Base-by-base conservation (phyloP, 2,113 vertebrate genomes). In the Labrus mixtus region DNA sequence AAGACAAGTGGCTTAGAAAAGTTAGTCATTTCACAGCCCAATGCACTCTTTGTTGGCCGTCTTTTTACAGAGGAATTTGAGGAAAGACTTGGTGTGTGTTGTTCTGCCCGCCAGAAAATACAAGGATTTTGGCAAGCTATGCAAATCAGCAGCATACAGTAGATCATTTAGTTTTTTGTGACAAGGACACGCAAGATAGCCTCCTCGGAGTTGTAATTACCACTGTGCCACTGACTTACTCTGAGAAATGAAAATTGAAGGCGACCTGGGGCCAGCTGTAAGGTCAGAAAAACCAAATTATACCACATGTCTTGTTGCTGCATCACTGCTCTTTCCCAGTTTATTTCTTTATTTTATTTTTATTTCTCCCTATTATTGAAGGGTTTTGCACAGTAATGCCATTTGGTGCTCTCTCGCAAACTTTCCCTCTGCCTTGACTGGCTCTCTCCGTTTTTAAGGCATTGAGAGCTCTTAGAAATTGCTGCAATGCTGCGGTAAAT, bases 101-200 rank as follows among this genome's bases (percentile, higher is more conserved):
- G 54, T 3, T 7, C 78, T 25, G 20, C 59, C 36, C 17, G 23
- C 41, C 58, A 63, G 45, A 56, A 56, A 75, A 74, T 6, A 64
- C 17, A 36, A 61, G 10, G 57, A 22, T 7, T 51, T 41, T n/a
- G 58, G 45, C 6, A 70, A 57, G 29, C 12, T 20, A 13, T 58
- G 12, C 25, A 16, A 37, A 29, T 39, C 16, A 45, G 6, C 45
- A 58, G 37, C 19, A 68, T 41, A 17, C 59, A 43, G 37, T 17
- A 62, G 29, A 64, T 63, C 17, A 33, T 43, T 1, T 17, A 0
- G 7, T 56, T 39, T 50, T 67, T 62, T 19, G 60, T 5, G 0
- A 61, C 16, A 46, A 19, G 17, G 48, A 55, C 39, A 23, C 33
- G 39, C 15, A 23, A 59, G 12, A 43, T 37, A 62, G 37, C 54